These are phyloP conservation scores for Elysia crispata DNA, from an alignment of 2,888 invertebrate species.

Conservation along the genomic window DNA sequence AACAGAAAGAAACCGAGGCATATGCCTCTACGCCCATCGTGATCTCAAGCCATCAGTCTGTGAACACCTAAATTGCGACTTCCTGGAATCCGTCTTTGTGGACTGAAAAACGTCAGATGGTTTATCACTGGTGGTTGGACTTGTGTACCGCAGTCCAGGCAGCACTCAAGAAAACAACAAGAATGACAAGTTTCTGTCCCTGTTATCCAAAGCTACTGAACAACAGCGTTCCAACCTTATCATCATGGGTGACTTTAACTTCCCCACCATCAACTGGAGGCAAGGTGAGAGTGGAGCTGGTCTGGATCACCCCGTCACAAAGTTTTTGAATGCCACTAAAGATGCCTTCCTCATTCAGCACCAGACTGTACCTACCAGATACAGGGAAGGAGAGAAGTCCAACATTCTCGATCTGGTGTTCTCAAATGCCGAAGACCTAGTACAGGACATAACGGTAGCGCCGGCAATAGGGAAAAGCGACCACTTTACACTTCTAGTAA, in stretches of 20 bases:
- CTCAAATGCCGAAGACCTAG: too few species aligned
- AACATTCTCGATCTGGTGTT: slow-evolving; percentile 24
- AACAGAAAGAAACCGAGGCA: background rate
- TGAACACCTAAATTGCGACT: slow-evolving; percentile 1
- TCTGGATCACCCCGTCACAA: background rate
- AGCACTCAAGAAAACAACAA: slow-evolving; percentile 13
- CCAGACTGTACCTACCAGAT: slow-evolving; percentile 11
- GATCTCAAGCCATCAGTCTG: slow-evolving; percentile 12
- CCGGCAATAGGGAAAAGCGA: slow-evolving; percentile 23
- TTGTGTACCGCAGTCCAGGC: slow-evolving; percentile 20
- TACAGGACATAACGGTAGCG: background rate
- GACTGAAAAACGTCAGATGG: slow-evolving; percentile 11
- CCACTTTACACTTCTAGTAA: slow-evolving; percentile 12
- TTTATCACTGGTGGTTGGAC: slow-evolving; percentile 16
- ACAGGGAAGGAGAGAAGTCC: background rate
- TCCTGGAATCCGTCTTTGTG: slow-evolving; percentile 3
- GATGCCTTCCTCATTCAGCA: slow-evolving; percentile 2
- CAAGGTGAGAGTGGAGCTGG: slow-evolving; percentile 2
- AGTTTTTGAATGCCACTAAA: slow-evolving; percentile 16
- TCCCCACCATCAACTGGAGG: slow-evolving; percentile 15
- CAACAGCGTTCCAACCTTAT: background rate
- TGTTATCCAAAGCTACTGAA: slow-evolving; percentile 13
- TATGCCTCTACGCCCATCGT: background rate
- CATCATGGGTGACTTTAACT: slow-evolving; percentile 23
- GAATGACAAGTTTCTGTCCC: background rate